Evolutionary conservation across 1,140 invertebrate species (phyloP), one percentile per base, ranked within the genome.

Genomic region (Orchestia grillus): DNA sequence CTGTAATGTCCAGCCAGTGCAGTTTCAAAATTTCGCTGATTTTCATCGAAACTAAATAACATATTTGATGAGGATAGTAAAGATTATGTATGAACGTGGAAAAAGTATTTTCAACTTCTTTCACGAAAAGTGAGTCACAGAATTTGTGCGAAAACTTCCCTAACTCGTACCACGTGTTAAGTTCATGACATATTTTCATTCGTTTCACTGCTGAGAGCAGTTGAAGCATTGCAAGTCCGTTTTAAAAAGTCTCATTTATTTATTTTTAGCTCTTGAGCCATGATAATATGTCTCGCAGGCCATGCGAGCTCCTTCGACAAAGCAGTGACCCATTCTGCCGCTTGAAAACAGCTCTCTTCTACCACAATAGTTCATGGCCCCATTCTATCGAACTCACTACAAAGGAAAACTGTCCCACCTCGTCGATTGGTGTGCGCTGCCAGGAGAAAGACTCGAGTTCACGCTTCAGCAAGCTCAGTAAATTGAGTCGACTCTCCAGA

Each of bases 401-500:
- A 42, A 90, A 90, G 88, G 43, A 44, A 90, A 90, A 90, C 88
- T 77, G 88, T 90, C 41, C 88, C 36, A 11, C 42, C 41, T 42
- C 43, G 41, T 44, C 92, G 92, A 94, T 94, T 94, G 92, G 41
- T 47, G 43, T 47, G 92, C 40, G 11, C 44, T 94, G 41, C 15
- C 15, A 40, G 92, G 92, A 45, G 92, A 94, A 94, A 94, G 92
- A 94, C 92, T 44, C 92, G 44, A 94, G 92, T 47, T 94, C 92
- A 45, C 44, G 92, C 92, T 94, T 40, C 43, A 47, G 44, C 44
- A 44, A 94, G 44, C 92, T 94, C 92, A 47, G 92, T 94, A 94
- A 94, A 94, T 94, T 94, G 92, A 94, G 44, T 94, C 92, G 44
- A 44, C 92, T 94, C 92, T 94, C 92, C 92, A 94, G 92, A 94